Conservation (phyloP, 2,888 invertebrate species). For the Apamea crenata region DNA sequence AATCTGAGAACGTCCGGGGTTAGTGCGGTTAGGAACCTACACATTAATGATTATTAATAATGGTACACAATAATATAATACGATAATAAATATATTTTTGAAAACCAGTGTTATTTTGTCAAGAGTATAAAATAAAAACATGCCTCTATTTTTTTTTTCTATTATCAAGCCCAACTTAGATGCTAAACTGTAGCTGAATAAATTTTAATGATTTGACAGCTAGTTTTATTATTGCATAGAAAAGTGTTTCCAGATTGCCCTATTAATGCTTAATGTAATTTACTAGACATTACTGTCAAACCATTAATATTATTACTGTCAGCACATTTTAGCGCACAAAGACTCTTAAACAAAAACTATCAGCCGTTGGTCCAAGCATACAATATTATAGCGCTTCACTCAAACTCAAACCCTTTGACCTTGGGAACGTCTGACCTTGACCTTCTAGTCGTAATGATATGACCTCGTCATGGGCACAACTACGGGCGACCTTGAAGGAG, state of each 20-base stretch:
- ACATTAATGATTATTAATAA: slow-evolving; percentile 73
- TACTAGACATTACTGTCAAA: slow-evolving; percentile 38
- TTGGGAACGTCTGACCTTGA: slow-evolving; percentile 71
- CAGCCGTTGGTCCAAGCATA: slow-evolving; percentile 89
- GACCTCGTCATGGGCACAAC: slow-evolving; percentile 81
- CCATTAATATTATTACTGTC: slow-evolving; percentile 26
- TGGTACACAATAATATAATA: slow-evolving; percentile 65
- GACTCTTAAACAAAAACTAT: slow-evolving; percentile 65
- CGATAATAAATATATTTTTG: slow-evolving; percentile 65
- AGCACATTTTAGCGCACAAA: slow-evolving; percentile 56
- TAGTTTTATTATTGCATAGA: neutral
- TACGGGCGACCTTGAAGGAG: slow-evolving; percentile 87
- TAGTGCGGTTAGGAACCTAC: slow-evolving; percentile 90
- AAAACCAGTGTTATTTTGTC: slow-evolving; percentile 71
- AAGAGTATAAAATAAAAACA: slow-evolving; percentile 69
- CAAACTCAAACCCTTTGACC: slow-evolving; percentile 74
- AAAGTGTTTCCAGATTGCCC: slow-evolving; percentile 20
- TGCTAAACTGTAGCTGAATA: slow-evolving; percentile 56
- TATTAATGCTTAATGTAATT: slow-evolving; percentile 14
- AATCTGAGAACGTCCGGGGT: slow-evolving; percentile 90
- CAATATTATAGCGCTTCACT: slow-evolving; percentile 76
- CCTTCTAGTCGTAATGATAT: slow-evolving; percentile 73
- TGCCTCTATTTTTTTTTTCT: slow-evolving; percentile 68
- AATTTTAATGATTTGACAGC: slow-evolving; percentile 54
- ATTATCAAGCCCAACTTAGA: slow-evolving; percentile 57